Conservation (phyloP, 2,113 vertebrate genomes). For the Podarcis muralis region DNA sequence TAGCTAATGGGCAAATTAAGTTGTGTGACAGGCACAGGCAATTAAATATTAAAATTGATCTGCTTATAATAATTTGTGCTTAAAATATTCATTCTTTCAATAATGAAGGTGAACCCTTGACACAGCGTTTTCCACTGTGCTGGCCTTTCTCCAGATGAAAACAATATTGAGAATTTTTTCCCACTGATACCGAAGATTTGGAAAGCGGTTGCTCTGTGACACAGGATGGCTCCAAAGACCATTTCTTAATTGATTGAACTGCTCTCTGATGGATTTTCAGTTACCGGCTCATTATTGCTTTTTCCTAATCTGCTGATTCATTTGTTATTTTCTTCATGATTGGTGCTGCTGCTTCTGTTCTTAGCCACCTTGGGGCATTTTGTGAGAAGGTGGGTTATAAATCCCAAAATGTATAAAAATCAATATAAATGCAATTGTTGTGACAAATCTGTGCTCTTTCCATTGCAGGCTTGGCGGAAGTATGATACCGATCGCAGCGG, state of each 20-base stretch:
- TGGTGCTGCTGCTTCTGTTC: neutral
- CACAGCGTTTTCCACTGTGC: neutral
- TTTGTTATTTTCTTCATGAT: neutral
- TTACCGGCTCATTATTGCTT: neutral
- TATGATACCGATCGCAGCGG: conserved; percentile 96
- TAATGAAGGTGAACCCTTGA: neutral
- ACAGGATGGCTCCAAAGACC: neutral
- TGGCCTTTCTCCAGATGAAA: neutral
- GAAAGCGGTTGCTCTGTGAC: neutral
- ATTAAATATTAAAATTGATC: conserved; percentile 35
- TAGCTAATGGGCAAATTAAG: accelerated
- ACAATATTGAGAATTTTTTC: accelerated
- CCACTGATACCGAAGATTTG: neutral
- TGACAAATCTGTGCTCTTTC: neutral
- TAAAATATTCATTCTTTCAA: conserved; percentile 11
- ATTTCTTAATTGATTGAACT: neutral
- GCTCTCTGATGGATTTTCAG: too few species aligned
- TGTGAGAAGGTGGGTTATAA: neutral
- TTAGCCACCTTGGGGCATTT: neutral
- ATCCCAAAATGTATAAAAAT: neutral
- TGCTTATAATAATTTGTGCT: neutral
- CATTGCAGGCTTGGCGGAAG: conserved; percentile 88
- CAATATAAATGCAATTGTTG: neutral
- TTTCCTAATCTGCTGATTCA: neutral
- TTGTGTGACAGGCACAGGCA: neutral